Conservation (phyloP, 2,797 vertebrate genomes). For the Bufotes viridis region DNA sequence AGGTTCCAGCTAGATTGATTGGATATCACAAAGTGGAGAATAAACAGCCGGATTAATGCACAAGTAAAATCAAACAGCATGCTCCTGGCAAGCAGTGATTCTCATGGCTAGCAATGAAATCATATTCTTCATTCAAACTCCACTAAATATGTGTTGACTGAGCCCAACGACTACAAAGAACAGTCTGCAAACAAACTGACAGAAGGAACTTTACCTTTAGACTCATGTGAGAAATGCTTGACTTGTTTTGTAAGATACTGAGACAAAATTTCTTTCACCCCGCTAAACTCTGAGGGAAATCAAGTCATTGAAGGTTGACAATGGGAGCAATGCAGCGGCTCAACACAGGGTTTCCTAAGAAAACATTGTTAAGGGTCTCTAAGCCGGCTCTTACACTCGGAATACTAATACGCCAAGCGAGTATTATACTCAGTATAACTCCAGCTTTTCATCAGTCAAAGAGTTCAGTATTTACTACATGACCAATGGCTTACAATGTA, state of each 20-base stretch:
- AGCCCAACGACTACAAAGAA: conserved; percentile 42
- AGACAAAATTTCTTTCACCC: conserved; percentile 52
- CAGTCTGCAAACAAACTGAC: conserved; percentile 51
- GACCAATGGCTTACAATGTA: background rate
- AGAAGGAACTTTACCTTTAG: conserved; percentile 33
- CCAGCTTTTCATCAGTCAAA: background rate
- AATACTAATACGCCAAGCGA: conserved; percentile 25
- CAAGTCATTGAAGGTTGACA: conserved; percentile 29
- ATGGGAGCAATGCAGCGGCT: conserved; percentile 24
- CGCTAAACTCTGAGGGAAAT: conserved; percentile 30
- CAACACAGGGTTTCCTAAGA: conserved; percentile 20
- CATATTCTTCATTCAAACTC: conserved; percentile 45
- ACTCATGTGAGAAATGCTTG: conserved; percentile 51
- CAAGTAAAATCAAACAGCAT: conserved; percentile 52
- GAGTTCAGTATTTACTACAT: background rate
- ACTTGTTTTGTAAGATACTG: conserved; percentile 30
- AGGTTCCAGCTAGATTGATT: conserved; percentile 56
- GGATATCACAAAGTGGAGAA: conserved; percentile 55
- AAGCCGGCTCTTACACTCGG: conserved; percentile 21
- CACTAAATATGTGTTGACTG: conserved; percentile 50
- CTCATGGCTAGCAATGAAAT: conserved; percentile 45
- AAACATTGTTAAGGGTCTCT: conserved; percentile 45
- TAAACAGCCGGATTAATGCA: conserved; percentile 60
- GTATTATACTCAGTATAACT: background rate
- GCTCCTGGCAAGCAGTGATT: conserved; percentile 54